Base-by-base conservation (phyloP, 1,140 invertebrate genomes). In the Listronotus oregonensis region DNA sequence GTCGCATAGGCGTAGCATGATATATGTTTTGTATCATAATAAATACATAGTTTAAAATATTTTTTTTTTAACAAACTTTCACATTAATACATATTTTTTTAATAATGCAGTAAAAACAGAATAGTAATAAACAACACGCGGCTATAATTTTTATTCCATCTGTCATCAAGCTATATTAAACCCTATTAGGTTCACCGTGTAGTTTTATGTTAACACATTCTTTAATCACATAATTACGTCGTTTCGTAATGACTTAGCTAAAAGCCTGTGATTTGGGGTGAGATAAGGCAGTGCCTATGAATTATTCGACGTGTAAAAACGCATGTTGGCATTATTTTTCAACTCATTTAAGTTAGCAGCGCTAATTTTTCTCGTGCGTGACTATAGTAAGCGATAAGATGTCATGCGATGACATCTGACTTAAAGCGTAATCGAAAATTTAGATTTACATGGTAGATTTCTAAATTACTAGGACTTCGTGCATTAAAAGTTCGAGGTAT, bases 391-490 rank as follows among this genome's bases (percentile, higher is more conserved):
- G 50, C 50, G 50, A 34, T 52, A 52, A 52, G 31, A 34, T 52
- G 51, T 37, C 60, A 32, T 63, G 60, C 60, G 60, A 63, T 63
- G 60, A 63, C 60, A 63, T 63, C 60, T 63, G 60, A 54, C 52
- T 63, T 63, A 63, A 63, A 63, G 60, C 60, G 37, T 44, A 63
- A 63, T 63, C 60, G 52, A 54, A 12, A 12, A 42, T 40, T 55
- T 42, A 14, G 39, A 55, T 55, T 14, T 37, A 17, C 34, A 55
- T 42, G 12, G n/a, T 31, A 14, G 18, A 42, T 55, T 42, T 37
- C 34, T 37, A 37, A 10, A 37, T 37, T 37, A 37, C 8, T 37
- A 9, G 34, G 8, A 37, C 34, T 37, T 37, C 34, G 34, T 37
- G 34, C 34, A 37, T 37, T 37, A 37, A 37, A 37, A 37, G 34